Evolutionary conservation across 2,113 vertebrate species (phyloP), one percentile per base, ranked within the genome.

Genomic region (Carassius gibelio): DNA sequence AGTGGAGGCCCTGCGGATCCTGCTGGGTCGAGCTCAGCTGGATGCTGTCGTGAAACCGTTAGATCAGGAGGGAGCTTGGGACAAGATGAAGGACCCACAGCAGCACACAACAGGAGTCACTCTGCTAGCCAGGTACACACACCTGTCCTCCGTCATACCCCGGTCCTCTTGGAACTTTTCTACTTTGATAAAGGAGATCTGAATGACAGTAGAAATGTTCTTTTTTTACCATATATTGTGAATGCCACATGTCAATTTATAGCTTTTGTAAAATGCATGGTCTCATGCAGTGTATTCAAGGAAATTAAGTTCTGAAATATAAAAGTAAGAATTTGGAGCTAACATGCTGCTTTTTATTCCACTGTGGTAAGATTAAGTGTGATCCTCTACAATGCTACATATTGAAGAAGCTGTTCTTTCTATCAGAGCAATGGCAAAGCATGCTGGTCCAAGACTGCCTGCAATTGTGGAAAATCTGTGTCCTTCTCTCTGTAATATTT

Each of bases 401-500:
- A 42, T 71, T 42, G 2, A 71, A 38, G 5, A 21, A 30, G 72
- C 57, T 26, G 10, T 74, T 34, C 11, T 88, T 57, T 66, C 38
- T 69, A 0, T 1, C 81, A 99, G 97, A 1, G 94, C 95, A 0
- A 96, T 98, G 96, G 96, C 96, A 0, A 95, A 91, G 68, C 94
- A 94, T 3, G 96, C 96, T 0, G 97, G 96, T 36, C 96, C 97
- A 72, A 94, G 95, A 69, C 94, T 99, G 3, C 96, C 96, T 0
- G 76, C 90, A 0, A 94, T 98, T 14, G 92, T 96, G 23, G 96
- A 96, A 92, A 91, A 88, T 21, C 91, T 99, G 3, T 88, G 95
- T 62, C 91, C 96, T 0, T 89, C 88, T 0, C 91, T 97, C 8
- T 95, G 87, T 93, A 96, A 95, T 10, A 94, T 94, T 34, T 96